Evolutionary conservation across 35 echinoderm and acorn worm genomes (phyloP), one percentile per base, ranked within the genome.

Genomic region (Hemicentrotus pulcherrimus): DNA sequence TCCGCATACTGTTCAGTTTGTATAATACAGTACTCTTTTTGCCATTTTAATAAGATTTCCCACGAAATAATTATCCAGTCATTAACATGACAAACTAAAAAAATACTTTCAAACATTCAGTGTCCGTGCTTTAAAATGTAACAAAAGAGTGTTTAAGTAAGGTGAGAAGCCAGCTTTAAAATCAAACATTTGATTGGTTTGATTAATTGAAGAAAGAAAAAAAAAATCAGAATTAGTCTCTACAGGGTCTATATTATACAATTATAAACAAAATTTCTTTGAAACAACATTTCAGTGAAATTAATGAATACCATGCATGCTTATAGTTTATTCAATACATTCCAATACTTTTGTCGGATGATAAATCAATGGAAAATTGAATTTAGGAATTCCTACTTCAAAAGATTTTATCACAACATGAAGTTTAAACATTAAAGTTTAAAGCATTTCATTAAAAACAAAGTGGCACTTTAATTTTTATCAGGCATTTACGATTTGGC

Each of bases 401-500:
- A 78, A 28, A 18, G 28, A 78, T 78, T 28, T 22, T 4, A 78
- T n/a, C 19, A 78, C 65, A 78, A 78, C 19, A 78, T 78, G 65
- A 78, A 78, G 19, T n/a, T 10, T 28, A 78, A 22, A 78, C 65
- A 59, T 59, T 59, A 12, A 59, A 59, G 52, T 59, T 59, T 59
- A 59, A 41, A 15, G 50, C 15, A 11, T 55, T 55, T 12, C 50
- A 55, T 15, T 78, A 28, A 78, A 22, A 78, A 78, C 18, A 18
- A 78, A n/a, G 65, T 78, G 65, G 65, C 65, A 78, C 65, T 78
- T 78, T n/a, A 78, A 28, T 78, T 78, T 55, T 78, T 78, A 78
- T 78, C 28, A 78, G 65, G 65, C 65, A 78, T 78, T 78, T 78
- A n/a, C 65, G 65, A 78, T 78, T 78, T 78, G 65, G 65, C 65